These are phyloP conservation scores for Myopa testacea DNA, from an alignment of 2,888 invertebrate genomes.

Conservation along the genomic window DNA sequence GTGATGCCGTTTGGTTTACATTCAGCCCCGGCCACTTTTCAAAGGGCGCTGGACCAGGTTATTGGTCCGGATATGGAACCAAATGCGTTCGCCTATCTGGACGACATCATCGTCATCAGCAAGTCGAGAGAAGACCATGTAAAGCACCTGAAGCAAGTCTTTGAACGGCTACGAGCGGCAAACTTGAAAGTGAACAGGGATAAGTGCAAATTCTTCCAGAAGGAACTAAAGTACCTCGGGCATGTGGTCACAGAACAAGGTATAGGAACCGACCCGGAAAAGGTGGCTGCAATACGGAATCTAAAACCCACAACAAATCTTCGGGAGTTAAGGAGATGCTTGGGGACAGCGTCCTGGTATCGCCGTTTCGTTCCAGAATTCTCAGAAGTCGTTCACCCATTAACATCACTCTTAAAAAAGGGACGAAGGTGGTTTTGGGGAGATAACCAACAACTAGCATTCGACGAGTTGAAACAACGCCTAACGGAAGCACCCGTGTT, in stretches of 20 bases:
- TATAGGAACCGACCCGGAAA: slow-evolving; percentile 19
- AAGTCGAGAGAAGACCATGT: no score
- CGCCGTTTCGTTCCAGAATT: slow-evolving; percentile 38
- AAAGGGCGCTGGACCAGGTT: no score
- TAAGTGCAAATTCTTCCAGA: slow-evolving; percentile 31
- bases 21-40: slow-evolving; percentile 14
- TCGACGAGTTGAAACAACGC: slow-evolving; percentile 13
- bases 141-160: slow-evolving; percentile 3
- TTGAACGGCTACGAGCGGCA: slow-evolving; percentile 22
- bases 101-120: no score
- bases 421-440: slow-evolving; percentile 33
- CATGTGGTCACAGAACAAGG: slow-evolving; percentile 36
- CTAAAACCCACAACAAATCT: slow-evolving; percentile 30
- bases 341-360: slow-evolving; percentile 40
- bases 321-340: slow-evolving; percentile 19
- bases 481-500: slow-evolving; percentile 17
- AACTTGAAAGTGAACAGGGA: slow-evolving; percentile 16
- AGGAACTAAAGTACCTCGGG: slow-evolving; percentile 30
- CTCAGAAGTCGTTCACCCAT: background rate
- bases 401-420: slow-evolving; percentile 39
- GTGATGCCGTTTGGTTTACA: slow-evolving; percentile 37
- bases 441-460: slow-evolving; percentile 32
- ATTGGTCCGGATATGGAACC: no score
- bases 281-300: background rate
- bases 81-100: no score